Percentiles rank a stretch among this genome's conserved stretches.
These are phyloP conservation scores for Varanus komodoensis DNA, from an alignment of 2,113 vertebrate genomes.

Conservation along the genomic window DNA sequence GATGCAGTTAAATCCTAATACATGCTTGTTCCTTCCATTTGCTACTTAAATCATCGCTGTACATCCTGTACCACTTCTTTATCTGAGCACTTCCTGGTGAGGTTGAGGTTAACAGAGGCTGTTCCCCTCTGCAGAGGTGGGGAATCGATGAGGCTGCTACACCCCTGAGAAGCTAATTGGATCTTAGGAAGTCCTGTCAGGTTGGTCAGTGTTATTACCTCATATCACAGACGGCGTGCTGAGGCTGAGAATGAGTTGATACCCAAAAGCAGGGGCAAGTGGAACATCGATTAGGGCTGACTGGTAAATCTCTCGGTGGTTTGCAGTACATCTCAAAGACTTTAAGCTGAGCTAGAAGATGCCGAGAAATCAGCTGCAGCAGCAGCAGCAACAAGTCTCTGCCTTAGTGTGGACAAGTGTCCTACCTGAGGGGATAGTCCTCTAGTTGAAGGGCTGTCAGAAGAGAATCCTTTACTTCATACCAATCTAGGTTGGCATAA, in stretches of 20 bases:
- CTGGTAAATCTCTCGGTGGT: too few relatives aligned
- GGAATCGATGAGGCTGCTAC: not conserved
- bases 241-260: not conserved
- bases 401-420: not conserved
- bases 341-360: not conserved
- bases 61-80: not conserved
- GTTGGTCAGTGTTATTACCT: not conserved
- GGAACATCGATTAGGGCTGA: too few relatives aligned
- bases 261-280: not conserved
- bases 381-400: not conserved
- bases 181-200: not conserved
- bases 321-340: too few relatives aligned
- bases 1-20: not conserved
- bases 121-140: not conserved
- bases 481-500: too few relatives aligned
- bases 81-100: not conserved
- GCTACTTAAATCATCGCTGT: not conserved
- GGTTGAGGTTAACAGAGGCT: not conserved
- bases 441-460: too few relatives aligned
- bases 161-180: not conserved
- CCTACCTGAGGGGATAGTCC: too few relatives aligned
- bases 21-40: not conserved
- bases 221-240: not conserved
- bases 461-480: too few relatives aligned
- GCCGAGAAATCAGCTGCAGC: not conserved